These are phyloP conservation scores for Andrena trimmerana DNA, from an alignment of 2,888 invertebrate species.

Conservation along the genomic window DNA sequence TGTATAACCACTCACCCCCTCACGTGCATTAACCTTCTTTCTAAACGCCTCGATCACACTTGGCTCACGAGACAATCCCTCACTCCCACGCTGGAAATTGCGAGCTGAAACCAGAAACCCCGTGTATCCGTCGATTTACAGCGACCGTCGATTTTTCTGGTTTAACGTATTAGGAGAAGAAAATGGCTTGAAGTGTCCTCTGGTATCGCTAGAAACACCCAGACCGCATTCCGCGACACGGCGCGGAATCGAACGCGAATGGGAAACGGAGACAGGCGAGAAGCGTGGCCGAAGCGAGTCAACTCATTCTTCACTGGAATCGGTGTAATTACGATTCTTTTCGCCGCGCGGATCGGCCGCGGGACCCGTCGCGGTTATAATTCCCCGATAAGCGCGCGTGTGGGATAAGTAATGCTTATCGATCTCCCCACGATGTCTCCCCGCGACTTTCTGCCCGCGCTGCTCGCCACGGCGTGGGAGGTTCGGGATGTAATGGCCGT, in stretches of 20 bases:
- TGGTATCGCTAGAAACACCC: constrained; percentile 16
- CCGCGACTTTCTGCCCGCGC: background rate
- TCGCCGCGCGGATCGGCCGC: background rate
- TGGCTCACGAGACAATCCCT: background rate
- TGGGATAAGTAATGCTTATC: constrained; percentile 39
- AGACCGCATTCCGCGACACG: constrained; percentile 24
- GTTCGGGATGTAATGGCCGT: constrained; percentile 39
- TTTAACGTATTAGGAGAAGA: background rate
- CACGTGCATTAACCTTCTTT: background rate
- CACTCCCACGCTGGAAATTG: background rate
- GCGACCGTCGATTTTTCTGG: background rate
- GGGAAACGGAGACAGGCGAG: constrained; percentile 16
- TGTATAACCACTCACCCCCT: background rate
- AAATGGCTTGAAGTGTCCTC: constrained; percentile 5
- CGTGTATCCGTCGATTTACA: background rate
- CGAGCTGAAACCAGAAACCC: background rate
- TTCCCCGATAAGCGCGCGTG: constrained; percentile 21
- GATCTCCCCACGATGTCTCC: constrained; percentile 17
- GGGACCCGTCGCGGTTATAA: constrained; percentile 18
- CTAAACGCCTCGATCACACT: background rate
- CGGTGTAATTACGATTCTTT: constrained; percentile 35
- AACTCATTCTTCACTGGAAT: constrained; percentile 6
- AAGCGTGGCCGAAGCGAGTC: background rate
- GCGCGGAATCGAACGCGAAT: constrained; percentile 4
- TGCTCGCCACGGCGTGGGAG: constrained; percentile 48